phyloP scores from a whole-genome alignment of 2,113 vertebrate genomes.

The Micronycteris hirsuta region DNA sequence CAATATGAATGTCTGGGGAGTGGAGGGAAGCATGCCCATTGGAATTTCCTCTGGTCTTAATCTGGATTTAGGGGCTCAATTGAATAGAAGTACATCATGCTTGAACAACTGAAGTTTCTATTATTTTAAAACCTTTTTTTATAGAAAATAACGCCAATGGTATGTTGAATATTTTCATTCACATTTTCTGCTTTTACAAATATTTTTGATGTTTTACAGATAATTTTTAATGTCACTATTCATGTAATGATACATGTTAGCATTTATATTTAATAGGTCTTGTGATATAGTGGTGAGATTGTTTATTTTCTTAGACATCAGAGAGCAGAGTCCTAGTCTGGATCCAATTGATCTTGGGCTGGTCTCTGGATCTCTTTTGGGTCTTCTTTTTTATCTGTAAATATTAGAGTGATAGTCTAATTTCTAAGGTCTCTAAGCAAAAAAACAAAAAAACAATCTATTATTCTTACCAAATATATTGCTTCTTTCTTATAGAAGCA shows the following conservation, averaged over 20 bases:
- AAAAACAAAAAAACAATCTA: neutral
- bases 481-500: neutral
- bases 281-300: neutral
- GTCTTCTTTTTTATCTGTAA: neutral
- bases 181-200: neutral
- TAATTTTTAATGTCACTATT: neutral
- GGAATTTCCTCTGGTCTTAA: slow-evolving; percentile 75
- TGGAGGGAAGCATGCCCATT: neutral
- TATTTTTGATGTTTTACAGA: slow-evolving; percentile 9
- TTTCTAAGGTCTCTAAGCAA: neutral
- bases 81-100: slow-evolving; percentile 79
- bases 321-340: neutral
- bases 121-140: slow-evolving; percentile 40
- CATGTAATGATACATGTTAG: neutral
- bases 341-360: neutral
- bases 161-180: slow-evolving; percentile 34
- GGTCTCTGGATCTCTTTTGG: neutral
- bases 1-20: slow-evolving; percentile 47
- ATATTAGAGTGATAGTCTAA: neutral
- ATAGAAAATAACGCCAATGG: slow-evolving; percentile 59
- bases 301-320: slow-evolving; percentile 5
- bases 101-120: slow-evolving; percentile 68
- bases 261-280: neutral
- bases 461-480: neutral
- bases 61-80: slow-evolving; percentile 77